phyloP scores from a whole-genome alignment of 1,140 invertebrate species.

The Idris sp. region DNA sequence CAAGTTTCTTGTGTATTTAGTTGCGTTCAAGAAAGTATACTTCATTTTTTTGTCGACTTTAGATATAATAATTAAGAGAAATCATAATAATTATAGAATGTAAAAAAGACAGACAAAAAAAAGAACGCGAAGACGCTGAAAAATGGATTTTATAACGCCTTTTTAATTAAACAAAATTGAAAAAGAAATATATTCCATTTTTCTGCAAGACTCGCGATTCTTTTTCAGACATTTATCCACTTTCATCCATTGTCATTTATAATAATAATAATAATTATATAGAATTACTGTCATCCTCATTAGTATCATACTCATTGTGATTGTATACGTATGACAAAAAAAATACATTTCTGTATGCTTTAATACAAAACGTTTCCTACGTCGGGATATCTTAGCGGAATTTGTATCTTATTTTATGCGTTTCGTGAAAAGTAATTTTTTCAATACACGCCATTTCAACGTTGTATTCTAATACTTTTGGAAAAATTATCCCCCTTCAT shows the following conservation, averaged over 20 bases:
- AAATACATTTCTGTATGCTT: conserved; percentile 26
- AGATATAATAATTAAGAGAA: conserved; percentile 37
- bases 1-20: conserved; percentile 23
- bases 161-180: conserved; percentile 42
- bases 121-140: conserved; percentile 47
- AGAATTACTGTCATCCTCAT: conserved; percentile 56
- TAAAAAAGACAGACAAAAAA: conserved; percentile 21
- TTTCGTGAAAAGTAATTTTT: too few relatives aligned
- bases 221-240: conserved; percentile 35
- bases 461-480: neutral
- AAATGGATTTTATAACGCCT: conserved; percentile 53
- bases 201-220: conserved; percentile 41
- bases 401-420: too few relatives aligned
- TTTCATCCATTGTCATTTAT: conserved; percentile 56
- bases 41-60: conserved; percentile 21
- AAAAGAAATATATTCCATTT: conserved; percentile 33
- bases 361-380: too few relatives aligned
- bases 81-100: conserved; percentile 39
- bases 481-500: neutral
- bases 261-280: conserved; percentile 51
- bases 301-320: conserved; percentile 57
- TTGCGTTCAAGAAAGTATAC: conserved; percentile 11
- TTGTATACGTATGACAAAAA: conserved; percentile 62
- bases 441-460: too few relatives aligned
- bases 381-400: too few relatives aligned